Evolutionary conservation across 2,113 vertebrate genomes (phyloP), one percentile per base, ranked within the genome.

Genomic region (Centropristis striata): DNA sequence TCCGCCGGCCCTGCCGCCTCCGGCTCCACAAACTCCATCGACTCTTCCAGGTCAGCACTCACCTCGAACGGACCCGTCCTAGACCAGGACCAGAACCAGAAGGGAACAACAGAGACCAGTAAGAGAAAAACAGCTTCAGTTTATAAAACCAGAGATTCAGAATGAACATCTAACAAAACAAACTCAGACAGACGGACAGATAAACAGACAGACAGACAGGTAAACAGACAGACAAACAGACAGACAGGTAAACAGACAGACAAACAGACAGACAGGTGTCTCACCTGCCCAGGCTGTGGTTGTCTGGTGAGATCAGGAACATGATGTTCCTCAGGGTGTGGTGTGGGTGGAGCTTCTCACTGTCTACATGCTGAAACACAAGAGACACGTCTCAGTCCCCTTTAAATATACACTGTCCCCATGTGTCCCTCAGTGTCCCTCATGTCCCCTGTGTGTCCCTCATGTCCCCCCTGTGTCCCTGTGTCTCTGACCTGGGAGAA

Each of bases 311-410:
- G 83, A 99, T 96, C 95, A 99, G 92, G 83, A 98, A 98, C 97
- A 98, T 99, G 64, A 99, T 96, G 93, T 99, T 99, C 94, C 98
- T 97, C 91, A 99, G 95, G 23, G 98, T 98, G 65, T 99, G 98
- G 87, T 99, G 96, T 14, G 97, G 98, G 86, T 99, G 98, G 61
- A 99, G 93, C 70, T 98, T 96, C 81, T 99, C 98, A 70, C 96
- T 94, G 90, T 99, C 96, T 0, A 99, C 97, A 65, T 98, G 97
- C 98, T 99, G 66, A 18, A 74, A 76, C 28, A 67, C 15, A 72
- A 16, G 11, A 23, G 32, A 71, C 28, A 44, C 54, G 14, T 14
- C 1, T 42, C 1, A 42, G 14, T 4, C 12, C 12, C 41, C n/a
- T n/a, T n/a, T n/a, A n/a, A n/a, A n/a, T n/a, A n/a, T n/a, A n/a